Percentiles rank a stretch among this genome's conserved stretches.
phyloP scores from a whole-genome alignment of 2,888 invertebrate species.

The Zonitis immaculata region DNA sequence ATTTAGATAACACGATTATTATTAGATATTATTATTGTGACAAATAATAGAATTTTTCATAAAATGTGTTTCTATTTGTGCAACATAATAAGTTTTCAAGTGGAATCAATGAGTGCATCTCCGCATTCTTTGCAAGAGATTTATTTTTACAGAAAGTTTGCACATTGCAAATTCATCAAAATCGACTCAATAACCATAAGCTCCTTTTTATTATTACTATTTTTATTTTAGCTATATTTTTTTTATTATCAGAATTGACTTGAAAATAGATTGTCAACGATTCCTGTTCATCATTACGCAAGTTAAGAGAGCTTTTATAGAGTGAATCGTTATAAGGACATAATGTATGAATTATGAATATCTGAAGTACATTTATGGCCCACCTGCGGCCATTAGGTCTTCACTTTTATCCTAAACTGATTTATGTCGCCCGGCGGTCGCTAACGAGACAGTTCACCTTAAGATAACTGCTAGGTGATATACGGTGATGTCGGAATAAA shows the following conservation, averaged over 20 bases:
- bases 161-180: not conserved
- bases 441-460: constrained; percentile 35
- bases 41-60: too few relatives aligned
- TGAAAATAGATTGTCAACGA: constrained; percentile 2
- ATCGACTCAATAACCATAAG: not conserved
- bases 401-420: constrained; percentile 41
- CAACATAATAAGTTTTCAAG: not conserved
- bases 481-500: constrained; percentile 23
- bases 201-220: not conserved
- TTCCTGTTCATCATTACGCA: constrained; percentile 28
- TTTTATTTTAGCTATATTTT: too few relatives aligned
- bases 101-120: not conserved
- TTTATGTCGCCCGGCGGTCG: constrained; percentile 40
- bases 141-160: not conserved
- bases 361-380: constrained; percentile 40
- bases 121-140: not conserved
- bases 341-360: constrained; percentile 41
- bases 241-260: not conserved
- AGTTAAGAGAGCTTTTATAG: constrained; percentile 24
- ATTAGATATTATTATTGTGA: too few relatives aligned
- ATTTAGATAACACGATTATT: too few relatives aligned
- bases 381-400: constrained; percentile 45
- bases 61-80: not conserved
- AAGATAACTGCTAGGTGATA: constrained; percentile 23
- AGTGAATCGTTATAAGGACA: constrained; percentile 28